A percentile compares a stretch with the other conserved stretches of the same genome.
phyloP scores from a whole-genome alignment of 2,888 invertebrate genomes.

The Rhorus exstirpatorius region DNA sequence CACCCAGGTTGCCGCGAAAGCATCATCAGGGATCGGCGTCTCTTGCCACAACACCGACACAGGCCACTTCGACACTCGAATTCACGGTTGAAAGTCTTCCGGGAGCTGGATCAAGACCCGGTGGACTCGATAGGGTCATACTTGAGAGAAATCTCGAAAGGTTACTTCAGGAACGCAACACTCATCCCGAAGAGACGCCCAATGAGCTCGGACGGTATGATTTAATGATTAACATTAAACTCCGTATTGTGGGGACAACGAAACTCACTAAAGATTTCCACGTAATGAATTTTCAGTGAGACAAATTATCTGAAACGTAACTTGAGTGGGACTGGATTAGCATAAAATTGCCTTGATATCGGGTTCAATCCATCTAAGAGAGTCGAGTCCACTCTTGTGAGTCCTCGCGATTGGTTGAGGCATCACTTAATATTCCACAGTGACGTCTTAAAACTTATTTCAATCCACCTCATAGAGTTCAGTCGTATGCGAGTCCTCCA shows the following conservation, averaged over 20 bases:
- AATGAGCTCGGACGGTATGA: constrained; percentile 82
- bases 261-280: not conserved
- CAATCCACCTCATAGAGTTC: not conserved
- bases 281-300: not conserved
- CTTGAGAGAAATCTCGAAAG: constrained; percentile 90
- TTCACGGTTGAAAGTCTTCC: constrained; percentile 73
- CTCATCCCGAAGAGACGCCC: constrained; percentile 81
- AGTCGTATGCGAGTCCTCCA: not conserved
- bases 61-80: constrained; percentile 75
- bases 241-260: too few relatives aligned
- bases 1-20: constrained; percentile 87
- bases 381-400: not conserved
- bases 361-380: not conserved
- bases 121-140: constrained; percentile 90
- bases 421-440: too few relatives aligned
- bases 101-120: constrained; percentile 78
- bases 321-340: not conserved
- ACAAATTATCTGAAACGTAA: not conserved
- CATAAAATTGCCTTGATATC: not conserved
- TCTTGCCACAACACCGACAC: constrained; percentile 83
- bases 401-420: not conserved
- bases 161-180: constrained; percentile 87
- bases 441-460: not conserved
- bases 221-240: not conserved
- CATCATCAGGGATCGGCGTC: constrained; percentile 83